A percentile compares a stretch with the other conserved stretches of the same genome.
Conservation (phyloP, 1,140 invertebrate genomes). For the Macrocentrus cingulum region DNA sequence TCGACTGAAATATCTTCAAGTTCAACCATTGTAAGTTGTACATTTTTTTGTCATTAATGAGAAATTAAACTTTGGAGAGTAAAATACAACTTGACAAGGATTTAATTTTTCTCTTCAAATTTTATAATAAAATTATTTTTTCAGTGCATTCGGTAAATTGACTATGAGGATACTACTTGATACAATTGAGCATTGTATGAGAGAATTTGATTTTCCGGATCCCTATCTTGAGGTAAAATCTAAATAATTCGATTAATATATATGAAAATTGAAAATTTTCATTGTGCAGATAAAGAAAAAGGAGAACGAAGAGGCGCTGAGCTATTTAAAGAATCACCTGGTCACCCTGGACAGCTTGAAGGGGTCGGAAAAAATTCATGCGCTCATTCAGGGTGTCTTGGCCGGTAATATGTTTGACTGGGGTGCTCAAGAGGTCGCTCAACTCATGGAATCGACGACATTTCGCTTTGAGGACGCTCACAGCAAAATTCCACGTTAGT, state of each 20-base stretch:
- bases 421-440: conserved; percentile 86
- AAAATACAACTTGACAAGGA: too few relatives aligned
- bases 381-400: conserved; percentile 65
- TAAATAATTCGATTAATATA: conserved; percentile 39
- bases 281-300: conserved; percentile 65
- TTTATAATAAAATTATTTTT: conserved; percentile 45
- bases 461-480: conserved; percentile 84
- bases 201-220: conserved; percentile 90
- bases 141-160: conserved; percentile 81
- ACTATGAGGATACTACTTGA: conserved; percentile 88
- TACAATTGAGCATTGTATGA: conserved; percentile 87
- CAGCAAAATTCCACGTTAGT: conserved; percentile 67
- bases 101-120: conserved; percentile 17
- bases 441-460: conserved; percentile 73
- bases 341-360: conserved; percentile 60
- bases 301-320: conserved; percentile 70
- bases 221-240: conserved; percentile 75
- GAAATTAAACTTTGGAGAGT: background rate
- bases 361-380: conserved; percentile 60
- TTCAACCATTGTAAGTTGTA: conserved; percentile 75
- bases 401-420: conserved; percentile 96
- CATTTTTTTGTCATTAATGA: conserved; percentile 26
- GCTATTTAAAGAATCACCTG: conserved; percentile 59
- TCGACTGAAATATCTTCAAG: conserved; percentile 74
- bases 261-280: conserved; percentile 57